Conservation (phyloP, 2,888 invertebrate species). For the Cheilosia vernalis region DNA sequence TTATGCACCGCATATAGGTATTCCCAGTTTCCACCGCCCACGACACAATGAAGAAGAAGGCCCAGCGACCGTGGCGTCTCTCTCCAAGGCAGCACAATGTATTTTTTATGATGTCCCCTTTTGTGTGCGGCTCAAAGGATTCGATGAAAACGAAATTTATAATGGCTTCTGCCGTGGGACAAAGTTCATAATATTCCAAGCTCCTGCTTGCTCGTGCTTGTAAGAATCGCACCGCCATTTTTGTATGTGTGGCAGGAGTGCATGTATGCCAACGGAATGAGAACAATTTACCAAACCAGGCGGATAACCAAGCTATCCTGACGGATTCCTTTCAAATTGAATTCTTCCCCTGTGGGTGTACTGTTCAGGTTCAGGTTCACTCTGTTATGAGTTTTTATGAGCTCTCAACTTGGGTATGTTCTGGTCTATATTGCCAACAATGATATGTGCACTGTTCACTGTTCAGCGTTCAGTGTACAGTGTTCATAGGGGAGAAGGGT, state of each 20-base stretch:
- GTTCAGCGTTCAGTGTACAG: background rate
- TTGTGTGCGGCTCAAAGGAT: constrained; percentile 66
- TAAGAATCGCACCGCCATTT: constrained; percentile 32
- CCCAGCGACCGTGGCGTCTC: background rate
- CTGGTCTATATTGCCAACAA: constrained; percentile 21
- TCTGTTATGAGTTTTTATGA: constrained; percentile 65
- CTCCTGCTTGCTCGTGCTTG: constrained; percentile 34
- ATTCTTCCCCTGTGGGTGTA: constrained; percentile 44
- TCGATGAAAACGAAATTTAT: constrained; percentile 66
- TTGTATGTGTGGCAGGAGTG: background rate
- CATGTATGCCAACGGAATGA: constrained; percentile 34
- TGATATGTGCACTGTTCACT: constrained; percentile 24
- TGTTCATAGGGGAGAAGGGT: constrained; percentile 1
- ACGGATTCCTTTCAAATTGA: constrained; percentile 64
- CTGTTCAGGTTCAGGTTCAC: constrained; percentile 18
- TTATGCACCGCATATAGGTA: constrained; percentile 52
- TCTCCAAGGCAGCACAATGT: constrained; percentile 33
- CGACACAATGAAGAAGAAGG: constrained; percentile 17
- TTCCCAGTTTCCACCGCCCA: background rate
- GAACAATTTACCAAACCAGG: constrained; percentile 41
- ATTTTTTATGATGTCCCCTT: constrained; percentile 57
- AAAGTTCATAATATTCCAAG: constrained; percentile 55
- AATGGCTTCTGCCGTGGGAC: constrained; percentile 52
- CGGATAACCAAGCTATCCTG: constrained; percentile 33
- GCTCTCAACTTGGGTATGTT: constrained; percentile 24